These are phyloP conservation scores for Eupeodes latifasciatus DNA, from an alignment of 2,888 invertebrate genomes.

Conservation along the genomic window DNA sequence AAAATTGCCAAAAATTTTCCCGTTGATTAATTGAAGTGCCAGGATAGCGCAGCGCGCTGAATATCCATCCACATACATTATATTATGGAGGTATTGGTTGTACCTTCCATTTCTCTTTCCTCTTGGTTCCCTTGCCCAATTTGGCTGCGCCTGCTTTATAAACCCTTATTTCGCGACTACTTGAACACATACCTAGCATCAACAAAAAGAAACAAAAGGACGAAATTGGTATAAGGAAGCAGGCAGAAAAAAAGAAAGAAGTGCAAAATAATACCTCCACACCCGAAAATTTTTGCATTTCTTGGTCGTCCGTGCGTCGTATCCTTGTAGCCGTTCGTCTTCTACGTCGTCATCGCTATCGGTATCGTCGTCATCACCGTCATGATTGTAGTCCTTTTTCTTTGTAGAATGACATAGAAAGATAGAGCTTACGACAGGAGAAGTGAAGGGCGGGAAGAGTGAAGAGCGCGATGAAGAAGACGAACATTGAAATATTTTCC, in stretches of 20 bases:
- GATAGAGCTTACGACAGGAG: constrained; percentile 30
- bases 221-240: constrained; percentile 55
- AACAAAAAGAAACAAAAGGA: constrained; percentile 69
- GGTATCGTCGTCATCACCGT: constrained; percentile 6
- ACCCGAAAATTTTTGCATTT: constrained; percentile 73
- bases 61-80: background rate
- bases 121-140: background rate
- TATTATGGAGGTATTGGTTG: background rate
- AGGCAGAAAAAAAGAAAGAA: constrained; percentile 19
- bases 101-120: background rate
- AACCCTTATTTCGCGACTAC: constrained; percentile 35
- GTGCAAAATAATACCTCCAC: constrained; percentile 64
- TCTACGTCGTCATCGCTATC: constrained; percentile 15
- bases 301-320: constrained; percentile 58
- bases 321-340: background rate
- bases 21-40: constrained; percentile 76
- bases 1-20: constrained; percentile 76
- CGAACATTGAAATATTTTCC: constrained; percentile 69
- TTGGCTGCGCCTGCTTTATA: constrained; percentile 18
- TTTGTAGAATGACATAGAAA: constrained; percentile 60
- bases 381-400: constrained; percentile 44
- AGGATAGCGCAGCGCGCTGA: constrained; percentile 64
- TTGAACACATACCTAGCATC: constrained; percentile 61
- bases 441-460: background rate
- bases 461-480: background rate